Conservation (phyloP, 2,113 vertebrate genomes). For the Raja brachyura region DNA sequence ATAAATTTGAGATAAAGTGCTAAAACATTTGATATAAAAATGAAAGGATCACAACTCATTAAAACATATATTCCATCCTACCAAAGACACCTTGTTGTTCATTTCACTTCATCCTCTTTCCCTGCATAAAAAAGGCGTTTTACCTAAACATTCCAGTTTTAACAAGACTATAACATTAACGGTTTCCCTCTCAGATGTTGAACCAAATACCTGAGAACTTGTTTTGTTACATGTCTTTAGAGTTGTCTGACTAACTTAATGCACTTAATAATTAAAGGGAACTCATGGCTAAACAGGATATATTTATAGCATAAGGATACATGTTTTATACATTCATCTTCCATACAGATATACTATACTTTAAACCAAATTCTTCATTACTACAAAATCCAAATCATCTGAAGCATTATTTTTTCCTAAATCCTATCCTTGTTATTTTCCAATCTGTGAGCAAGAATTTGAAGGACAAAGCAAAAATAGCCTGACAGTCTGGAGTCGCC, state of each 20-base stretch:
- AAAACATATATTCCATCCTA: too few relatives aligned
- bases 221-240: not conserved
- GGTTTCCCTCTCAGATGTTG: too few relatives aligned
- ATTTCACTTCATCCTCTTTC: too few relatives aligned
- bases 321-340: not conserved
- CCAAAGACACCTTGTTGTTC: too few relatives aligned
- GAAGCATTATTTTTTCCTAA: not conserved
- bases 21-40: not conserved
- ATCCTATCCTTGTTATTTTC: constrained; percentile 11
- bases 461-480: not conserved
- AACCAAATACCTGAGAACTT: too few relatives aligned
- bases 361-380: not conserved
- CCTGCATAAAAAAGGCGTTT: too few relatives aligned
- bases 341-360: not conserved
- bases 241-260: not conserved
- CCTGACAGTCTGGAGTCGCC: not conserved
- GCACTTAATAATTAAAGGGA: not conserved
- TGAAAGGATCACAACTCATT: not conserved
- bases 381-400: not conserved
- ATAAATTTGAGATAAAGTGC: not conserved
- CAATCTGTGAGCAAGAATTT: not conserved
- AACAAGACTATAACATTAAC: too few relatives aligned
- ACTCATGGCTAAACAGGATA: not conserved
- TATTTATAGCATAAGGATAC: not conserved
- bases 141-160: too few relatives aligned